phyloP scores from a whole-genome alignment of 2,888 invertebrate genomes.

The Sussaba pulchella region DNA sequence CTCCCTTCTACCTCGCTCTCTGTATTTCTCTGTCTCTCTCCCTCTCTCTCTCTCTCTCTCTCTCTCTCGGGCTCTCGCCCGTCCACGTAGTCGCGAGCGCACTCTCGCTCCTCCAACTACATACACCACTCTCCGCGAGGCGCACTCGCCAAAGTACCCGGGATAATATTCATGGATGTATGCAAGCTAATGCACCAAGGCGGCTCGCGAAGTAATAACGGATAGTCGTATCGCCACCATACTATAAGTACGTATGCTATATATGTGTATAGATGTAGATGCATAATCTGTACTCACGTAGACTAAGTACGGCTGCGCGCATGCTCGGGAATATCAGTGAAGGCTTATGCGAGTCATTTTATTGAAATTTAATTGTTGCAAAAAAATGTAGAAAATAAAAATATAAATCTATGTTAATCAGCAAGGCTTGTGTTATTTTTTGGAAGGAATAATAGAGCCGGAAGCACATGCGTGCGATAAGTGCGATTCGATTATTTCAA shows the following conservation, averaged over 20 bases:
- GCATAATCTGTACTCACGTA: not conserved
- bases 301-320: not conserved
- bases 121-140: conserved; percentile 54
- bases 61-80: conserved; percentile 29
- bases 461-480: no score
- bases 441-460: no score
- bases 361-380: no score
- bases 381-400: no score
- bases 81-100: conserved; percentile 64
- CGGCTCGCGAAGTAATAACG: conserved; percentile 71
- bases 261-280: not conserved
- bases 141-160: conserved; percentile 71
- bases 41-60: no score
- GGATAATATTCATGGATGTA: conserved; percentile 83
- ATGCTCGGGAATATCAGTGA: not conserved
- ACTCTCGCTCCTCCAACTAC: conserved; percentile 47
- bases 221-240: conserved; percentile 64
- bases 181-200: conserved; percentile 83
- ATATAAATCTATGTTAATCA: no score
- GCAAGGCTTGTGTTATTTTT: no score
- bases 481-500: no score
- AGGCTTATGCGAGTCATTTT: not conserved
- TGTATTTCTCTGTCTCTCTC: conserved; percentile 39
- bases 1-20: conserved; percentile 66
- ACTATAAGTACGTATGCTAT: conserved; percentile 40